A percentile compares a stretch with the other conserved stretches of the same genome.
phyloP scores from a whole-genome alignment of 1,140 invertebrate genomes.

The Hirudo medicinalis region DNA sequence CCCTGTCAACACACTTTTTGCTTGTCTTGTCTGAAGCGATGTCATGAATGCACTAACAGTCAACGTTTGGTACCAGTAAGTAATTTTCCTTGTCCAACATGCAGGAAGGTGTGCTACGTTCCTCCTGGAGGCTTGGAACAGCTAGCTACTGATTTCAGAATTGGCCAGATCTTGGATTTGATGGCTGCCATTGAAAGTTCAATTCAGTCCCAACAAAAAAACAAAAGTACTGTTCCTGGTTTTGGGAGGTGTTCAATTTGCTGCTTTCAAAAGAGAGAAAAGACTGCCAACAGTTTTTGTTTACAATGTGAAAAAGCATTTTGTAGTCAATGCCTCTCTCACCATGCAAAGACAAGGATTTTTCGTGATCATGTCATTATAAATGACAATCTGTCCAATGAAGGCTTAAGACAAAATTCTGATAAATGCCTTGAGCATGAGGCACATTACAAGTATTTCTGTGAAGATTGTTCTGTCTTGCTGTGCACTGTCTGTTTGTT shows the following conservation, averaged over 20 bases:
- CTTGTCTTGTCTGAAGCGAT: constrained; percentile 9
- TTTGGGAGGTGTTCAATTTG: not conserved
- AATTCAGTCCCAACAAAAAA: constrained; percentile 3
- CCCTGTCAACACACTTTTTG: constrained; percentile 20
- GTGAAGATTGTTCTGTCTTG: constrained; percentile 5
- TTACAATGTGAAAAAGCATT: constrained; percentile 13
- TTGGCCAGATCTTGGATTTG: constrained; percentile 17
- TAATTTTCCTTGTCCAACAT: constrained; percentile 17
- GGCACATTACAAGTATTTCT: constrained; percentile 13
- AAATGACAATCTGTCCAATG: not conserved
- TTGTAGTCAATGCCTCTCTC: not conserved
- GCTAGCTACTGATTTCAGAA: constrained; percentile 19
- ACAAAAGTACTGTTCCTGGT: not conserved
- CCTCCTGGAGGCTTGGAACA: constrained; percentile 2
- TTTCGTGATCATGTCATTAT: constrained; percentile 13
- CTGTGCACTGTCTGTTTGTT: constrained; percentile 13
- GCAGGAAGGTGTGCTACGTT: constrained; percentile 16
- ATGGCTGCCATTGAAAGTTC: constrained; percentile 12
- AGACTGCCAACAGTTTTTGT: not conserved
- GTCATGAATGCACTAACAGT: constrained; percentile 13
- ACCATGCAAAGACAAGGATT: constrained; percentile 7
- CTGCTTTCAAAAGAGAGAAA: not conserved
- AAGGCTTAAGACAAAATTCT: not conserved
- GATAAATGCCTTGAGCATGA: constrained; percentile 11
- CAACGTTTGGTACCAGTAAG: constrained; percentile 5